Percentiles rank a stretch among this genome's conserved stretches.
Evolutionary conservation across 2,888 invertebrate genomes (phyloP).

Genomic region (Elmis aenea): DNA sequence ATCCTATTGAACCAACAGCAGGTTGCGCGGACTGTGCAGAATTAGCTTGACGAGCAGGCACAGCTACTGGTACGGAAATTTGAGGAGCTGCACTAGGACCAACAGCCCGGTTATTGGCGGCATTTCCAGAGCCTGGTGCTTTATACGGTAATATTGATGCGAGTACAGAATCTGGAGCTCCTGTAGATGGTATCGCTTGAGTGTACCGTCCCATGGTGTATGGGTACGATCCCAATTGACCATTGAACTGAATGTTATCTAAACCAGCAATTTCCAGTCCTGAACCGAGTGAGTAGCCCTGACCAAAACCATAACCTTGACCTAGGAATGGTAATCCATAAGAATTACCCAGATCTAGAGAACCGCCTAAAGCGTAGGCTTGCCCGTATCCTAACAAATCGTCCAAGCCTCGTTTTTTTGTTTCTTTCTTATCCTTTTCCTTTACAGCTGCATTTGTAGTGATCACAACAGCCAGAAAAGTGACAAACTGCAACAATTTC

Average conservation of each 20-base stretch:
- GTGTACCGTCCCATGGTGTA: neutral
- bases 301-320: no score
- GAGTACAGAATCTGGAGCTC: neutral
- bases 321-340: slow-evolving; percentile 1
- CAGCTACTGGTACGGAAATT: neutral
- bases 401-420: slow-evolving; percentile 19
- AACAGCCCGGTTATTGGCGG: no score
- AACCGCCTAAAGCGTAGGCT: neutral
- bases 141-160: neutral
- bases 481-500: slow-evolving; percentile 24
- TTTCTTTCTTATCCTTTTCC: slow-evolving; percentile 26
- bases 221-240: neutral
- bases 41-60: slow-evolving; percentile 2
- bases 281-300: no score
- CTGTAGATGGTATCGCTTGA: neutral
- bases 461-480: slow-evolving; percentile 29
- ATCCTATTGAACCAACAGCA: slow-evolving; percentile 39
- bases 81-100: no score
- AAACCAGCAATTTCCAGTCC: neutral
- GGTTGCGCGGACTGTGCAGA: slow-evolving; percentile 10
- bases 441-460: slow-evolving; percentile 25
- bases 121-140: neutral
- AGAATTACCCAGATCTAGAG: slow-evolving; percentile 2
- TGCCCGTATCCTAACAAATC: slow-evolving; percentile 3
- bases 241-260: neutral